Conservation (phyloP, 1,140 invertebrate genomes). For the Aphelinus certus region DNA sequence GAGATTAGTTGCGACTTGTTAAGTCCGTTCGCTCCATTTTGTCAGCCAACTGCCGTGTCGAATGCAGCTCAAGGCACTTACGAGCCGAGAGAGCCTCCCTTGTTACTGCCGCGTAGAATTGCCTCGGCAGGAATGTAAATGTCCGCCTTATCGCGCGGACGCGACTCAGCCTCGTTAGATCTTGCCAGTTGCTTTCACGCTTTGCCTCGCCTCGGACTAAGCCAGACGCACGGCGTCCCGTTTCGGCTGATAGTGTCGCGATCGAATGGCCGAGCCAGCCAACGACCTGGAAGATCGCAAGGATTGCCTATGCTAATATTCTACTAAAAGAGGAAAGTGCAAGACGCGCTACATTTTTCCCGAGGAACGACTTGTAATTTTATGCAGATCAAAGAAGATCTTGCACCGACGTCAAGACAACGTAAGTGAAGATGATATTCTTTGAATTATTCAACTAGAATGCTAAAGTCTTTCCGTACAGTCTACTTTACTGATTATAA, state of each 20-base stretch:
- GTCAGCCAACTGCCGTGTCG: slow-evolving; percentile 24
- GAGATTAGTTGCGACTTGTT: slow-evolving; percentile 29
- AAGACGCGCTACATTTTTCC: slow-evolving; percentile 24
- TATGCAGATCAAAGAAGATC: too few species aligned
- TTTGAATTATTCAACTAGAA: too few species aligned
- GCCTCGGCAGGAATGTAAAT: slow-evolving; percentile 57
- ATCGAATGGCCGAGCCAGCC: slow-evolving; percentile 46
- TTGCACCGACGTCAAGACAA: too few species aligned
- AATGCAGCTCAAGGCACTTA: slow-evolving; percentile 21
- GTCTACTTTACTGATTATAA: too few species aligned
- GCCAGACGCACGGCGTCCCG: slow-evolving; percentile 44
- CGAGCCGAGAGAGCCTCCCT: slow-evolving; percentile 40
- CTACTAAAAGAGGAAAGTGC: slow-evolving; percentile 2
- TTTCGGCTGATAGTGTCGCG: slow-evolving; percentile 37
- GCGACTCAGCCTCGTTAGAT: slow-evolving; percentile 31
- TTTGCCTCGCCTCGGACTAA: slow-evolving; percentile 24
- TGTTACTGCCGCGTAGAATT: slow-evolving; percentile 55
- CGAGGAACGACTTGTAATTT: slow-evolving; percentile 18
- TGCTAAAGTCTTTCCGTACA: too few species aligned
- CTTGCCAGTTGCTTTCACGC: slow-evolving; percentile 30
- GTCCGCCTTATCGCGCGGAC: slow-evolving; percentile 53
- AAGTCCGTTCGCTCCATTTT: slow-evolving; percentile 31
- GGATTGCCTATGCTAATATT: slow-evolving; percentile 42
- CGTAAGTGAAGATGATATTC: too few species aligned
- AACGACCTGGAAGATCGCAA: slow-evolving; percentile 42